phyloP scores from a whole-genome alignment of 2,888 invertebrate genomes.

The Sipha maydis region DNA sequence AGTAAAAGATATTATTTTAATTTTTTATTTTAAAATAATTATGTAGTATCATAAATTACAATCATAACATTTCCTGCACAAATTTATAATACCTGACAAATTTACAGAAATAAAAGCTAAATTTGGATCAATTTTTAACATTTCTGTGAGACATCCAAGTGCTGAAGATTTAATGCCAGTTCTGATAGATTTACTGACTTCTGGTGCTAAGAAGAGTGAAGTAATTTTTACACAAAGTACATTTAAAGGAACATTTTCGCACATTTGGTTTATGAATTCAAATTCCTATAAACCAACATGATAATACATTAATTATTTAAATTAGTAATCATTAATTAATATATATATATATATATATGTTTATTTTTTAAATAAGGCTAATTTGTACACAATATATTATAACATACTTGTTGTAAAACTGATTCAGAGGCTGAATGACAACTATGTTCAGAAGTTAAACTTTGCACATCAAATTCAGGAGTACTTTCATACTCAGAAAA shows the following conservation, averaged over 20 bases:
- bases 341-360: slow-evolving; percentile 6
- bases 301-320: neutral
- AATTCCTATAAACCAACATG: slow-evolving; percentile 43
- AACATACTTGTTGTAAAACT: slow-evolving; percentile 58
- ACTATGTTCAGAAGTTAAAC: slow-evolving; percentile 56
- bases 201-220: slow-evolving; percentile 43
- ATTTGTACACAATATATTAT: neutral
- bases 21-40: neutral
- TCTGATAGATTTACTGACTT: slow-evolving; percentile 40
- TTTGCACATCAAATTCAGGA: slow-evolving; percentile 52
- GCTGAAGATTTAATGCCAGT: slow-evolving; percentile 58
- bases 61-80: neutral
- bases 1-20: neutral
- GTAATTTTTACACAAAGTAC: slow-evolving; percentile 43
- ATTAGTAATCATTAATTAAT: neutral
- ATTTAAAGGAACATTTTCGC: slow-evolving; percentile 49
- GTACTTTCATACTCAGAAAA: slow-evolving; percentile 56
- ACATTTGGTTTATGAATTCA: slow-evolving; percentile 51
- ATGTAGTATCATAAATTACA: neutral
- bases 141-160: slow-evolving; percentile 50
- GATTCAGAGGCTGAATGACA: slow-evolving; percentile 55
- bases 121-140: slow-evolving; percentile 57
- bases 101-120: slow-evolving; percentile 41
- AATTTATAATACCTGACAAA: slow-evolving; percentile 25
- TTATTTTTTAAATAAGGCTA: neutral